These are phyloP conservation scores for Acronicta leporina DNA, from an alignment of 2,888 invertebrate species.

Conservation along the genomic window DNA sequence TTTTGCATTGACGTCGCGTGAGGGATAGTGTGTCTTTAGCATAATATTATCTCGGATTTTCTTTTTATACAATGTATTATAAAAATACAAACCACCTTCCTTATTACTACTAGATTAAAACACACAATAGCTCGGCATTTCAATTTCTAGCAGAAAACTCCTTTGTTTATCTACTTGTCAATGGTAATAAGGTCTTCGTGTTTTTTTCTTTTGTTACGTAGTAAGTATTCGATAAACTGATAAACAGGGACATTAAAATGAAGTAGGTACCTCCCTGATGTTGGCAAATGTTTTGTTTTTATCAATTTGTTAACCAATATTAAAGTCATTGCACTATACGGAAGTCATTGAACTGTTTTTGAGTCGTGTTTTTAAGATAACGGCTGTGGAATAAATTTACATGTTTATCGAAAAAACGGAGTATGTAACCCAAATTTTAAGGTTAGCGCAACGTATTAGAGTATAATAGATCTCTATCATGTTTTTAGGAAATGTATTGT, in stretches of 20 bases:
- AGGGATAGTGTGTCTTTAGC: slow-evolving; percentile 68
- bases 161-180: slow-evolving; percentile 56
- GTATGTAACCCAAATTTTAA: slow-evolving; percentile 22
- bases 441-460: slow-evolving; percentile 30
- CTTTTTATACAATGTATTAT: slow-evolving; percentile 41
- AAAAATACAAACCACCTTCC: slow-evolving; percentile 21
- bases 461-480: slow-evolving; percentile 47
- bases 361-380: slow-evolving; percentile 44
- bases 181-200: slow-evolving; percentile 58
- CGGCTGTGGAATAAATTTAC: slow-evolving; percentile 50
- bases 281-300: slow-evolving; percentile 43
- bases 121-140: slow-evolving; percentile 27
- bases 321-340: slow-evolving; percentile 55
- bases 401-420: slow-evolving; percentile 32
- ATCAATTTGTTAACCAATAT: slow-evolving; percentile 43
- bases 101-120: slow-evolving; percentile 40
- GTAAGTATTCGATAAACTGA: slow-evolving; percentile 51
- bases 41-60: slow-evolving; percentile 68
- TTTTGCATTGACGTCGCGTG: slow-evolving; percentile 76
- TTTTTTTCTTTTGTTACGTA: slow-evolving; percentile 36
- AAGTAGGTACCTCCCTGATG: slow-evolving; percentile 26
- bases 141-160: slow-evolving; percentile 19
- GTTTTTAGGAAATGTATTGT: slow-evolving; percentile 24
- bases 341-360: slow-evolving; percentile 52
- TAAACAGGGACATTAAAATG: slow-evolving; percentile 27